Evolutionary conservation across 2,797 vertebrate species (phyloP).

Genomic region (Adrianichthys oophorus): DNA sequence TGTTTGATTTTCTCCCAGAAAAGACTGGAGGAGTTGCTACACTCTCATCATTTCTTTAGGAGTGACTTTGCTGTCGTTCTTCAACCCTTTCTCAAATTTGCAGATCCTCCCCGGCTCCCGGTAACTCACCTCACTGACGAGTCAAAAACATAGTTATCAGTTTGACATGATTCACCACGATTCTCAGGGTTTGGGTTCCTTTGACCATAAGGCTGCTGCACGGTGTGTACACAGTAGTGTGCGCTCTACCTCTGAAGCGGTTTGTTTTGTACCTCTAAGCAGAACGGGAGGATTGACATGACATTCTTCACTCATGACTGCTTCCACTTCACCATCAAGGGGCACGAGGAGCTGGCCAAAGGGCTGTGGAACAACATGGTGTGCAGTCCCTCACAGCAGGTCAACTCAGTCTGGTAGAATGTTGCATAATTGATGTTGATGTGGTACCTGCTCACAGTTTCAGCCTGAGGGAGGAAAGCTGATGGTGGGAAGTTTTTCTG

Average conservation of each 20-base stretch:
- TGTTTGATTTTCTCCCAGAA: slow-evolving; percentile 51
- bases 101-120: slow-evolving; percentile 75
- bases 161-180: neutral
- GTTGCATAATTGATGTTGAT: neutral
- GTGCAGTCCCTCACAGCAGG: slow-evolving; percentile 17
- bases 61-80: slow-evolving; percentile 81
- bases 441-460: slow-evolving; percentile 66
- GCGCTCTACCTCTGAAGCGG: too few species aligned
- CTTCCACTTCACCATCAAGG: slow-evolving; percentile 85
- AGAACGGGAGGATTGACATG: slow-evolving; percentile 81
- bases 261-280: slow-evolving; percentile 29
- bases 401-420: neutral
- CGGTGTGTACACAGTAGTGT: too few species aligned
- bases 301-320: slow-evolving; percentile 84
- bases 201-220: too few species aligned
- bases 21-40: slow-evolving; percentile 74
- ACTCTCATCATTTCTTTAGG: slow-evolving; percentile 75
- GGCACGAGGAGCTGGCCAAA: slow-evolving; percentile 83
- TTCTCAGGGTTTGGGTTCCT: too few species aligned
- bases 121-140: slow-evolving; percentile 49
- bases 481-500: slow-evolving; percentile 76
- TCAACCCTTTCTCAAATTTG: slow-evolving; percentile 79
- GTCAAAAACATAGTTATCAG: neutral
- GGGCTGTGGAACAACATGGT: slow-evolving; percentile 89
- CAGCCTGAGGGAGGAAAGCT: slow-evolving; percentile 77